Evolutionary conservation across 2,113 vertebrate species (phyloP), one percentile per base, ranked within the genome.

Genomic region (Triplophysa rosa): DNA sequence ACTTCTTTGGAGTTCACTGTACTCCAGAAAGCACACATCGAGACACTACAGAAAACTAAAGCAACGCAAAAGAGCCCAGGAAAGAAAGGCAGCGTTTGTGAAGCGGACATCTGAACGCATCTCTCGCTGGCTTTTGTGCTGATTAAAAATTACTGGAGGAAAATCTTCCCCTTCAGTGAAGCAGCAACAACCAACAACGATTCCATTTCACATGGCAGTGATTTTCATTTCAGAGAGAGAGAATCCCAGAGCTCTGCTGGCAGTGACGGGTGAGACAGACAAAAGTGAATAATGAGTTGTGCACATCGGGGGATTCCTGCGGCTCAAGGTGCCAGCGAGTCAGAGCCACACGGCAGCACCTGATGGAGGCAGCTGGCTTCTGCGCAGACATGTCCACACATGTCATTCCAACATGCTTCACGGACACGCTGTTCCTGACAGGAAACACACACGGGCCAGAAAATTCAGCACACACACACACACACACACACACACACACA

Each of bases 331-430:
- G 49, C 21, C 58, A 70, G 47, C 58, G 45, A 79, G 64, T 75
- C 59, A 47, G 40, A 80, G 65, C 9, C 72, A 76, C 49, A 63
- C 67, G 58, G 62, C 63, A 77, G 68, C 84, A 85, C 80, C 84
- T 85, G 84, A 82, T 74, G 47, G 56, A 78, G 78, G 73, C 84
- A 85, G 84, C 84, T 82, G 84, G 71, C 77, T 80, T 80, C 78
- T 67, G 54, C 77, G 80, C 71, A 26, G 69, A 85, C 84, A 85
- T 80, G 84, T 85, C 72, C 84, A 47, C 81, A 81, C 84, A 83
- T 62, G 84, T 74, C 81, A 81, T 80, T 80, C 72, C 80, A 84
- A 66, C 68, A 70, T 73, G 61, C 63, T 58, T 64, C 13, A 24
- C 42, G 29, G 80, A 80, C 69, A 82, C 58, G 81, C 84, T 85